Evolutionary conservation across 2,113 vertebrate genomes (phyloP).

Genomic region (Equus przewalskii): DNA sequence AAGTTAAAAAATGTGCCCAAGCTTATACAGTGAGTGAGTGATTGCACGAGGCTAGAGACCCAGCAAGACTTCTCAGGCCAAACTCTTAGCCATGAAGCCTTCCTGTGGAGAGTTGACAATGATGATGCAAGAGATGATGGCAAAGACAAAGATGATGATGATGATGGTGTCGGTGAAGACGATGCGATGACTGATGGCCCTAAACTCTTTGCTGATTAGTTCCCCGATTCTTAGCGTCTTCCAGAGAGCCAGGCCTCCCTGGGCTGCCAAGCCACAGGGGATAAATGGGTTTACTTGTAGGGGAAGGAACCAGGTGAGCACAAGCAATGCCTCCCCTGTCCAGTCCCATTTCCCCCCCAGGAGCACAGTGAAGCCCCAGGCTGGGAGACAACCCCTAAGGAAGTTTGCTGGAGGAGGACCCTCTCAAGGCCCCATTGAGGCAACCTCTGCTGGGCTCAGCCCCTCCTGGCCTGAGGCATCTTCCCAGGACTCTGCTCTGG

Average conservation of each 20-base stretch:
- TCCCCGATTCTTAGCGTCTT: neutral
- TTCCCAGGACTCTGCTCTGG: neutral
- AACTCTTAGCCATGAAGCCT: neutral
- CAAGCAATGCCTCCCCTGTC: neutral
- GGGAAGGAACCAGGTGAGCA: neutral
- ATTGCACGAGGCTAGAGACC: neutral
- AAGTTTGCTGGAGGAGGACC: neutral
- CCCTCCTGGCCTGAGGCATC: neutral
- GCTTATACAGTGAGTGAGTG: neutral
- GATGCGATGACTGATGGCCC: neutral
- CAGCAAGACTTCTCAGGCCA: neutral
- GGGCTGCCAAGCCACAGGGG: no score
- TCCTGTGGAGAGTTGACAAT: rapidly evolving
- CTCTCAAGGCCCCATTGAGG: neutral
- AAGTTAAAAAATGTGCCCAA: neutral
- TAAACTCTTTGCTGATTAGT: neutral
- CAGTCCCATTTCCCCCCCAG: neutral
- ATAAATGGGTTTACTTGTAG: neutral
- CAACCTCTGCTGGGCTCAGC: neutral
- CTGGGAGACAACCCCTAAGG: neutral
- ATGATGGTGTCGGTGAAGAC: neutral
- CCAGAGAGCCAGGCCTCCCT: neutral
- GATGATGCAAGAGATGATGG: rapidly evolving
- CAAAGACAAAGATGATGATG: no score
- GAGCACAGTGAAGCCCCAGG: neutral